A percentile compares a stretch with the other conserved stretches of the same genome.
These are phyloP conservation scores for Lophius piscatorius DNA, from an alignment of 2,113 vertebrate genomes.

Conservation along the genomic window DNA sequence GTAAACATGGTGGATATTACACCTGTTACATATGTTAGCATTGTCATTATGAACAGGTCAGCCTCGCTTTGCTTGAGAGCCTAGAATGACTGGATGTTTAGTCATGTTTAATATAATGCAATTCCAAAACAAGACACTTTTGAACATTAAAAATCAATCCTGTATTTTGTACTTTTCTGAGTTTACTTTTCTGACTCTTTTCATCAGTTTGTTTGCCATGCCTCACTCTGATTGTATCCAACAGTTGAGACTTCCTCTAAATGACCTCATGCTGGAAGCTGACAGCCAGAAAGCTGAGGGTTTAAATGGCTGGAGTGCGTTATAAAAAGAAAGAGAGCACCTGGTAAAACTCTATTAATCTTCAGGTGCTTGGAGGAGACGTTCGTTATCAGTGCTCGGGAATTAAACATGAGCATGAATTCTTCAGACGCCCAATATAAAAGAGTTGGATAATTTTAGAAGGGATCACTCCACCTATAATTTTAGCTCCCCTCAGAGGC, in stretches of 20 bases:
- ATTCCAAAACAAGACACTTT: not conserved
- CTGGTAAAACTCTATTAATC: slow-evolving; percentile 82
- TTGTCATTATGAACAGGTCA: too few relatives aligned
- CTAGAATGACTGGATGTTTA: not conserved
- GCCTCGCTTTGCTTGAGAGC: not conserved
- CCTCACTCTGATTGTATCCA: slow-evolving; percentile 5
- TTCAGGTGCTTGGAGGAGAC: slow-evolving; percentile 79
- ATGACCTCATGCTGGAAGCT: slow-evolving; percentile 62
- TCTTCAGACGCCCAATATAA: slow-evolving; percentile 82
- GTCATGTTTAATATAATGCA: not conserved
- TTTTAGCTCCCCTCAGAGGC: slow-evolving; percentile 80
- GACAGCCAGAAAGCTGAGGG: slow-evolving; percentile 68
- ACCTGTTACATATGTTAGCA: too few relatives aligned
- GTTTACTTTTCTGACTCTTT: not conserved
- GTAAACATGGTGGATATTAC: too few relatives aligned
- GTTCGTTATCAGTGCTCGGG: slow-evolving; percentile 81
- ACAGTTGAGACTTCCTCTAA: slow-evolving; percentile 52
- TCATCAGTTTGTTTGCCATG: slow-evolving; percentile 14
- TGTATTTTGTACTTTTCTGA: not conserved
- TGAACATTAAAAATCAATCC: not conserved
- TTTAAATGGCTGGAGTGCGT: slow-evolving; percentile 76
- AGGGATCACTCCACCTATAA: slow-evolving; percentile 84
- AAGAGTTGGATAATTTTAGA: slow-evolving; percentile 87
- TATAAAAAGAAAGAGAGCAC: slow-evolving; percentile 81
- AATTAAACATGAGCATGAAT: slow-evolving; percentile 87